Percentiles rank a stretch among this genome's conserved stretches.
phyloP scores from a whole-genome alignment of 2,888 invertebrate genomes.

The Eudemis profundana region DNA sequence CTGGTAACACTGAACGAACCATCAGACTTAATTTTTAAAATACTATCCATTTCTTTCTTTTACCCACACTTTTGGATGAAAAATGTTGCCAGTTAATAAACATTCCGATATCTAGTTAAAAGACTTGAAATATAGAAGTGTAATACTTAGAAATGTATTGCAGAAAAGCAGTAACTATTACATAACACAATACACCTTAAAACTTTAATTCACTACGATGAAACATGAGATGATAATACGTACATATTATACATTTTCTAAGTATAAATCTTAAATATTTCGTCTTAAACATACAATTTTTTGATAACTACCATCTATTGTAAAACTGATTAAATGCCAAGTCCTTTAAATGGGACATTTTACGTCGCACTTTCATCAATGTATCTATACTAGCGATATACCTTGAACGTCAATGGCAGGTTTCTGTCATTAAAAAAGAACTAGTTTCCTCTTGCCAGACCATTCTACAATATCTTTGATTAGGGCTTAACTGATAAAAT shows the following conservation, averaged over 20 bases:
- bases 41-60: no score
- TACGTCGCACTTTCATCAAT: conserved; percentile 4
- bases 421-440: conserved; percentile 11
- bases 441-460: not conserved
- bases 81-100: conserved; percentile 1
- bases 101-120: conserved; percentile 8
- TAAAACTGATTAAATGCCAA: conserved; percentile 31
- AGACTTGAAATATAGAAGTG: conserved; percentile 11
- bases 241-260: conserved; percentile 25
- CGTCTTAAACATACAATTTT: conserved; percentile 20
- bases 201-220: conserved; percentile 13
- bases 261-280: conserved; percentile 27
- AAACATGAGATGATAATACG: conserved; percentile 9
- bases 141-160: conserved; percentile 21
- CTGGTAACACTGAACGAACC: conserved; percentile 4
- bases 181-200: conserved; percentile 9
- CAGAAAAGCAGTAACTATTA: conserved; percentile 9
- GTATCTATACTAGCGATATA: conserved; percentile 10
- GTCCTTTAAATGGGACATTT: conserved; percentile 28
- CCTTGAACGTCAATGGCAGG: not conserved
- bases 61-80: no score
- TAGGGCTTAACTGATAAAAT: not conserved
- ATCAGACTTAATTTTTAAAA: no score
- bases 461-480: not conserved
- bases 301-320: conserved; percentile 11